Evolutionary conservation across 1,140 invertebrate genomes (phyloP).

Genomic region (Coptotermes formosanus): DNA sequence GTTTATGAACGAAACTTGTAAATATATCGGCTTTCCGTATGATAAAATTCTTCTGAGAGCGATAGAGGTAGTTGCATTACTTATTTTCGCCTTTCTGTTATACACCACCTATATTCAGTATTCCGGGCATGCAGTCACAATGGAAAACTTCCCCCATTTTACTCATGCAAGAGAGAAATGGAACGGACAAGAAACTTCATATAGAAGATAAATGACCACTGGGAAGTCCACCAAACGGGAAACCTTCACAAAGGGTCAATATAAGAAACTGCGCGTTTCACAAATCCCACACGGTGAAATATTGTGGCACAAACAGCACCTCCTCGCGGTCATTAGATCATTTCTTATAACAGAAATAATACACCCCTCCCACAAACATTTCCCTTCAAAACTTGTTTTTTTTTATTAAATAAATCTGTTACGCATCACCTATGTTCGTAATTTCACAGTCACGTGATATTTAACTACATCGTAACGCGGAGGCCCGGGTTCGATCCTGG

Average conservation of each 20-base stretch:
- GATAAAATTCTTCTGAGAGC: not conserved
- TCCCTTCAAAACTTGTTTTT: no score
- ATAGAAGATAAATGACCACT: constrained; percentile 9
- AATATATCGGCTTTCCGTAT: not conserved
- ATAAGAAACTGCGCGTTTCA: not conserved
- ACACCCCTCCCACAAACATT: no score
- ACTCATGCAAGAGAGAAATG: not conserved
- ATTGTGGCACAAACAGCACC: no score
- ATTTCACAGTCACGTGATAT: no score
- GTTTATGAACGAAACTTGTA: not conserved
- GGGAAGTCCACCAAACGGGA: not conserved
- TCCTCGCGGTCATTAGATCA: no score
- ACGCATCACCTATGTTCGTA: no score
- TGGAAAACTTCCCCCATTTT: not conserved
- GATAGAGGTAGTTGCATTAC: not conserved
- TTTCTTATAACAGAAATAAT: no score
- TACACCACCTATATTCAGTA: not conserved
- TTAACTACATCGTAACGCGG: no score
- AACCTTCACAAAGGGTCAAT: not conserved
- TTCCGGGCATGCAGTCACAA: not conserved
- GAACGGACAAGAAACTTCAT: not conserved
- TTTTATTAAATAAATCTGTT: no score
- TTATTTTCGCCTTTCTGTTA: constrained; percentile 4
- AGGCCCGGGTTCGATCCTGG: no score
- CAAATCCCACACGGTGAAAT: not conserved